Conservation (phyloP, 2,888 invertebrate genomes). For the Craniophora ligustri region DNA sequence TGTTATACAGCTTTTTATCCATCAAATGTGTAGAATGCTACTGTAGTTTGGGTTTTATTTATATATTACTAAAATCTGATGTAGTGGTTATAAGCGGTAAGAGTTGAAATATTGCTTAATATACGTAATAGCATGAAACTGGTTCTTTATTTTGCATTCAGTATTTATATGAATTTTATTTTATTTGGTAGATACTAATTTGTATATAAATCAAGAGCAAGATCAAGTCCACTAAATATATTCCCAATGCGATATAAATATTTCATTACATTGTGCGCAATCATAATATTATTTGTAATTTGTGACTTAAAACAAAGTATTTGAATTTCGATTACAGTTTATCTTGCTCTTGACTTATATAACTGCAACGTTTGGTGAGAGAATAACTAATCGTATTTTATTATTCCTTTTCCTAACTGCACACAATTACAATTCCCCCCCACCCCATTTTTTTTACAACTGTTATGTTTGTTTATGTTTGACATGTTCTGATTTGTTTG, state of each 20-base stretch:
- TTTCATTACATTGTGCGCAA: not conserved
- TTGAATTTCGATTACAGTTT: not conserved
- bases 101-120: slow-evolving; percentile 54
- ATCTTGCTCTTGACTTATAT: slow-evolving; percentile 81
- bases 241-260: slow-evolving; percentile 50
- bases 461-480: slow-evolving; percentile 83
- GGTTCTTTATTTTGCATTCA: slow-evolving; percentile 75
- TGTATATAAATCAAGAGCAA: slow-evolving; percentile 78
- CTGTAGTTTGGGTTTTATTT: slow-evolving; percentile 52
- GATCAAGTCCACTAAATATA: too few species aligned
- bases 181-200: slow-evolving; percentile 72
- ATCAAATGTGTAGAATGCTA: slow-evolving; percentile 70
- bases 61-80: slow-evolving; percentile 51
- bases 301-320: not conserved
- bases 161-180: slow-evolving; percentile 63
- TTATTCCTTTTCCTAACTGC: slow-evolving; percentile 84
- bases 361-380: slow-evolving; percentile 78
- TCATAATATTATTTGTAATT: not conserved
- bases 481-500: slow-evolving; percentile 87
- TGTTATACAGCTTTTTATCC: slow-evolving; percentile 52
- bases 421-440: slow-evolving; percentile 73
- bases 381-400: slow-evolving; percentile 85
- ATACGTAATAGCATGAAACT: slow-evolving; percentile 73
- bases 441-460: slow-evolving; percentile 70
- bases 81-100: slow-evolving; percentile 46